A percentile compares a stretch with the other conserved stretches of the same genome.
phyloP scores from a whole-genome alignment of 2,113 vertebrate species.

The Rhombomys opimus region DNA sequence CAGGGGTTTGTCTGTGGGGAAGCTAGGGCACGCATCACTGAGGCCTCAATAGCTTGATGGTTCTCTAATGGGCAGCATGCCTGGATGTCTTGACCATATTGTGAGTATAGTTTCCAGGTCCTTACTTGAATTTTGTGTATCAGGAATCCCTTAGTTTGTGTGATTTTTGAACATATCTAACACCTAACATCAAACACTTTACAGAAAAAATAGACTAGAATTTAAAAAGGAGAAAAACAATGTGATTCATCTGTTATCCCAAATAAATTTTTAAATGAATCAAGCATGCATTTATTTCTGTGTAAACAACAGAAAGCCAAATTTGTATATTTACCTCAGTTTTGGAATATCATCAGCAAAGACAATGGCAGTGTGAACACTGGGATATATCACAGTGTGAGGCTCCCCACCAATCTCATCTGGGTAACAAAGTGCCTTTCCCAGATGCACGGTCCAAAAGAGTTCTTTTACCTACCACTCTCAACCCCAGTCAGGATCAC shows the following conservation, averaged over 20 bases:
- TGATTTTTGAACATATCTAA: neutral
- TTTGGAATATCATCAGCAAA: neutral
- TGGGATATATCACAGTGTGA: neutral
- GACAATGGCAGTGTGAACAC: neutral
- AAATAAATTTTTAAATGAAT: neutral
- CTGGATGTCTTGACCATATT: neutral
- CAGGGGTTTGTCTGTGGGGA: neutral
- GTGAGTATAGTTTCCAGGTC: too few species aligned
- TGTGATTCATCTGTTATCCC: neutral
- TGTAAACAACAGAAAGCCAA: neutral
- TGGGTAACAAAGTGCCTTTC: rapidly evolving
- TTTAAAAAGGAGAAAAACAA: neutral
- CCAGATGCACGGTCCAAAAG: rapidly evolving
- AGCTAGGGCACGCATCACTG: neutral
- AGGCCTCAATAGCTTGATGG: neutral
- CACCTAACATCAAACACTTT: neutral
- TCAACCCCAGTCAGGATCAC: neutral
- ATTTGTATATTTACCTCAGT: neutral
- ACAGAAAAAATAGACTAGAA: neutral
- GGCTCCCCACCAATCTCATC: neutral
- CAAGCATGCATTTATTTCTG: neutral
- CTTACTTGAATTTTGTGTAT: neutral
- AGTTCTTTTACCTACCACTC: too few species aligned
- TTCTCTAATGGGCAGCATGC: neutral
- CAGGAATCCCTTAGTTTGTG: neutral